Evolutionary conservation across 2,888 invertebrate species (phyloP), one percentile per base, ranked within the genome.

Genomic region (Euzophera pinguis): DNA sequence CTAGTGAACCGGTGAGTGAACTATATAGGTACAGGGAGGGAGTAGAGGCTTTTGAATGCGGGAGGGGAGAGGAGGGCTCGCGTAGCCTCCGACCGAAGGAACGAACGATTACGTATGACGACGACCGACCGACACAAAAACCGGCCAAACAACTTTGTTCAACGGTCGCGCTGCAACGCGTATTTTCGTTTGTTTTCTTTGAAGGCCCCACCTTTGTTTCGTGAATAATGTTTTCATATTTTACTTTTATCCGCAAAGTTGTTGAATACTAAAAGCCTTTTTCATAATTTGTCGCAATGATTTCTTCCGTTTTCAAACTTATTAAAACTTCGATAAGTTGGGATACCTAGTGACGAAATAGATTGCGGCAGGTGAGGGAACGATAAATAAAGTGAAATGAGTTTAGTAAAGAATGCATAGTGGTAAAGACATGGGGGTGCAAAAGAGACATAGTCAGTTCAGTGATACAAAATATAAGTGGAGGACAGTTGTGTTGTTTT

Each of bases 391-490:
- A 76, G 83, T 84, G 85, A 83, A 82, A 88, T 88, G 85, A 78
- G 73, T 78, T 39, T 76, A 62, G 74, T 73, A 63, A 76, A 68
- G 66, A 73, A 81, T 83, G 82, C 76, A 84, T 74, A 83, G 81
- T 67, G 78, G 67, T 64, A 82, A 84, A 75, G 83, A 87, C 64
- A 86, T 84, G 85, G 87, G 85, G 58, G 74, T 90, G 57, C 87
- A 81, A 65, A 91, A 90, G 68, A 84, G 85, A 76, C 88, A 91
- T 62, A 90, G 90, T 67, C 90, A 90, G 71, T 91, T 90, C 65
- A 81, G 90, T 71, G 87, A 91, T 67, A 91, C 91, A 41, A 91
- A 91, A 63, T 87, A 90, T 58, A 91, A 90, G 79, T 91, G 91
- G 91, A 86, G 91, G 90, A 91, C 82, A 64, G 59, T 74, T 54